A percentile compares a stretch with the other conserved stretches of the same genome.
Conservation (phyloP, 2,113 vertebrate species). For the Tachycineta bicolor region DNA sequence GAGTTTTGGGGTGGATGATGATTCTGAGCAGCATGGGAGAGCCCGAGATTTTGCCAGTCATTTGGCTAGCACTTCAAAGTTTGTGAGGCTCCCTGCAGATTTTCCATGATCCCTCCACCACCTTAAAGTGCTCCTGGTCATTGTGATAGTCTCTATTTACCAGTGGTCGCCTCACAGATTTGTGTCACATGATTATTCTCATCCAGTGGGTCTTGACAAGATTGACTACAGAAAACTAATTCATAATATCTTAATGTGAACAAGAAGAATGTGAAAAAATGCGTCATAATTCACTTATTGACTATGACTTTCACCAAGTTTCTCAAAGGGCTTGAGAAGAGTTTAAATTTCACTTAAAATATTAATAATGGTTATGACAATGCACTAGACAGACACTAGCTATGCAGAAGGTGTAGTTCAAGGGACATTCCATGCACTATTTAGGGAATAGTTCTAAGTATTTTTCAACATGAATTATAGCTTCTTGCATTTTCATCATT, state of each 20-base stretch:
- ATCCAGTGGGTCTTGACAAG: not conserved
- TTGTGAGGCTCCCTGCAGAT: not conserved
- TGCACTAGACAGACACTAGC: not conserved
- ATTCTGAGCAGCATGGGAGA: not conserved
- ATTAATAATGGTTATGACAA: not conserved
- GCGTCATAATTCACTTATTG: not conserved
- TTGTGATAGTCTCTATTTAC: not conserved
- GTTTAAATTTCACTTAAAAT: not conserved
- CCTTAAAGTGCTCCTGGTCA: not conserved
- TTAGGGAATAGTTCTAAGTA: not conserved
- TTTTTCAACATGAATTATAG: not conserved
- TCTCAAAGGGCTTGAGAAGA: not conserved
- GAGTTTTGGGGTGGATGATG: slow-evolving; percentile 5
- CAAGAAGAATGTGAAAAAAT: not conserved
- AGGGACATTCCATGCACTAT: not conserved
- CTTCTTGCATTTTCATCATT: not conserved
- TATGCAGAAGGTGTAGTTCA: not conserved
- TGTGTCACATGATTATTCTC: not conserved
- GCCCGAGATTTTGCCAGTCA: not conserved
- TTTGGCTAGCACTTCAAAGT: slow-evolving; percentile 32
- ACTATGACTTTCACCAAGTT: not conserved
- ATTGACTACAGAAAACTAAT: not conserved
- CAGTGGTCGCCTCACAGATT: not conserved
- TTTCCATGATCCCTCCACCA: not conserved
- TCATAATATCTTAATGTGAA: not conserved